Evolutionary conservation across 2,797 vertebrate species (phyloP).

Genomic region (Crypturellus tataupa): DNA sequence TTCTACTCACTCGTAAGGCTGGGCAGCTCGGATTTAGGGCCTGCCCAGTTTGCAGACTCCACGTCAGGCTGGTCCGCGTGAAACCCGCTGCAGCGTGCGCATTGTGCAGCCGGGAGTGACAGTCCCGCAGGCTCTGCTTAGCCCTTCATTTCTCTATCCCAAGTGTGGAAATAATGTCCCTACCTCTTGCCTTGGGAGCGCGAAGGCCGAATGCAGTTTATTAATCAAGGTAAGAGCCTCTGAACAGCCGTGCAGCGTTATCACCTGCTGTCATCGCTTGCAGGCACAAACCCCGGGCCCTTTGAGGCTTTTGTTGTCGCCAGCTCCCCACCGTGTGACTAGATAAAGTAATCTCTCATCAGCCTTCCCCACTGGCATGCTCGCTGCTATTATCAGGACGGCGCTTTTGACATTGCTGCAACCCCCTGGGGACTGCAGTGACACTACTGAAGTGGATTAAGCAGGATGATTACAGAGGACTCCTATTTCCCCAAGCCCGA

Average conservation of each 20-base stretch:
- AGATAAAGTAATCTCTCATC: not conserved
- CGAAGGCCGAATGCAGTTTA: not conserved
- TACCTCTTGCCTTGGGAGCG: not conserved
- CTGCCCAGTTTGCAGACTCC: not conserved
- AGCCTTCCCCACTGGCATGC: not conserved
- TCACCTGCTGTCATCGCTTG: not conserved
- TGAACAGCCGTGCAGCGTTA: not conserved
- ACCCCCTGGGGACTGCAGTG: not conserved
- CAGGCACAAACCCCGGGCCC: not conserved
- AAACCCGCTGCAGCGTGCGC: not conserved
- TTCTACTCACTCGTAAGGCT: not conserved
- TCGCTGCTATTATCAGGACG: not conserved
- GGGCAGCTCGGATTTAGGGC: not conserved
- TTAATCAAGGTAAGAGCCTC: not conserved
- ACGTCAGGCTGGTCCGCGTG: not conserved
- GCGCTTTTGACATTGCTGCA: not conserved
- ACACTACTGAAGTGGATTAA: not conserved
- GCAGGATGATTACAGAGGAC: not conserved
- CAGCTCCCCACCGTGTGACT: not conserved
- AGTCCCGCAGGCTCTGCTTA: not conserved
- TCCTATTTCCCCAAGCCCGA: not conserved
- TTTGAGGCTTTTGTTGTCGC: not conserved
- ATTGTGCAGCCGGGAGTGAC: not conserved
- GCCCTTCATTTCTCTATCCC: not conserved
- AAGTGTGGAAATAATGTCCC: not conserved